Evolutionary conservation across 2,888 invertebrate genomes (phyloP).

Genomic region (Lasioglossum leucozonium): DNA sequence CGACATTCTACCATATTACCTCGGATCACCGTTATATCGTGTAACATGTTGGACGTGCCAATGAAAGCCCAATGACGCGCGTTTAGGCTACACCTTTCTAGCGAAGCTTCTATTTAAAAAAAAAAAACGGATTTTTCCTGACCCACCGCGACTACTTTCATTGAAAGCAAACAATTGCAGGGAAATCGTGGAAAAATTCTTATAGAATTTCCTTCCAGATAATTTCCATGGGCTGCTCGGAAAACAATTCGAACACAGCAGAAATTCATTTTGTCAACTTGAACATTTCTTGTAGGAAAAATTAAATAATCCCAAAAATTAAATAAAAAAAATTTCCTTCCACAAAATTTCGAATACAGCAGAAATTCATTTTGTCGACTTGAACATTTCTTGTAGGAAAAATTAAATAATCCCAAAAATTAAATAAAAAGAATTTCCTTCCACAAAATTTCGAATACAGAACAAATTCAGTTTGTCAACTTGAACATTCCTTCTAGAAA

Average conservation of each 20-base stretch:
- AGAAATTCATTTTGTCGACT: no score
- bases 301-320: no score
- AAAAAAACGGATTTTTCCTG: neutral
- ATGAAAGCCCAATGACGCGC: conserved; percentile 31
- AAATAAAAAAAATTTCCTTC: no score
- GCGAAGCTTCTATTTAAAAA: neutral
- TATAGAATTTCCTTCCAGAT: neutral
- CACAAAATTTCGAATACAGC: no score
- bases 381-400: no score
- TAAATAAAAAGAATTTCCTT: no score
- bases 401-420: no score
- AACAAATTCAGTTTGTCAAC: no score
- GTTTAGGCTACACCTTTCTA: neutral
- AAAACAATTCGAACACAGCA: neutral
- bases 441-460: no score
- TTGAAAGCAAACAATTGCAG: neutral
- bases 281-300: neutral
- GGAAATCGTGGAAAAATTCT: neutral
- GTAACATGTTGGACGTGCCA: conserved; percentile 32
- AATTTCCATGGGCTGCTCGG: neutral
- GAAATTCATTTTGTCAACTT: neutral
- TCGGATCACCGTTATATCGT: conserved; percentile 38
- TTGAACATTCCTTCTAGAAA: no score
- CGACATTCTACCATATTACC: conserved; percentile 51
- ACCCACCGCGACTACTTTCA: neutral